Evolutionary conservation across 2,113 vertebrate genomes (phyloP).

Genomic region (Pachypanchax playfairii): DNA sequence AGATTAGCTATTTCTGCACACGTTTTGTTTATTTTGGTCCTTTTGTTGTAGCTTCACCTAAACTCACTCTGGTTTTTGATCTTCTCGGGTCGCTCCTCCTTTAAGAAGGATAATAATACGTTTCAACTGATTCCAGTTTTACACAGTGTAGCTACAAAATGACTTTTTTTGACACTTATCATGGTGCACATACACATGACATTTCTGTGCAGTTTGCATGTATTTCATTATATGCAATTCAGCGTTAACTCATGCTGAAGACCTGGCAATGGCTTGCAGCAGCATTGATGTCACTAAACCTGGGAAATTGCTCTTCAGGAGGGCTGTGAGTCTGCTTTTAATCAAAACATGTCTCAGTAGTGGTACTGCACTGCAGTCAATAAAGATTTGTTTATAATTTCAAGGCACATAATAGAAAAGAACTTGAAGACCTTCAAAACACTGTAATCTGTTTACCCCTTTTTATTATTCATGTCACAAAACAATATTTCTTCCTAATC

Average conservation of each 20-base stretch:
- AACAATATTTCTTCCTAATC: neutral
- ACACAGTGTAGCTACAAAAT: neutral
- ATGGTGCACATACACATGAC: neutral
- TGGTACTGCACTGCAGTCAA: slow-evolving; percentile 7
- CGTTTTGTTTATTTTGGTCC: too few relatives aligned
- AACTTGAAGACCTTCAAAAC: neutral
- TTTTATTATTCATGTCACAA: neutral
- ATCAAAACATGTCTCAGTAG: slow-evolving; percentile 15
- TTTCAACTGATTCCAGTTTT: too few relatives aligned
- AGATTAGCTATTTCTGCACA: too few relatives aligned
- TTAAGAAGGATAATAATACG: too few relatives aligned
- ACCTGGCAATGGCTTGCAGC: neutral
- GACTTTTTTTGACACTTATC: neutral
- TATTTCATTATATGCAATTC: neutral
- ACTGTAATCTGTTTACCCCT: neutral
- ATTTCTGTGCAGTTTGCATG: neutral
- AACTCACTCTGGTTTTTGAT: too few relatives aligned
- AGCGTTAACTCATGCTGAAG: neutral
- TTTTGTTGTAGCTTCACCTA: too few relatives aligned
- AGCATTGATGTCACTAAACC: slow-evolving; percentile 6
- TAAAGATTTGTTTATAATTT: slow-evolving; percentile 1
- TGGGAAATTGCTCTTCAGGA: slow-evolving; percentile 7
- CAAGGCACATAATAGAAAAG: slow-evolving; percentile 1
- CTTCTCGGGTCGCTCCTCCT: too few relatives aligned
- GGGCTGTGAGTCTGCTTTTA: slow-evolving; percentile 5